Evolutionary conservation across 2,888 invertebrate species (phyloP), one percentile per base, ranked within the genome.

Genomic region (Apotomis betuletana): DNA sequence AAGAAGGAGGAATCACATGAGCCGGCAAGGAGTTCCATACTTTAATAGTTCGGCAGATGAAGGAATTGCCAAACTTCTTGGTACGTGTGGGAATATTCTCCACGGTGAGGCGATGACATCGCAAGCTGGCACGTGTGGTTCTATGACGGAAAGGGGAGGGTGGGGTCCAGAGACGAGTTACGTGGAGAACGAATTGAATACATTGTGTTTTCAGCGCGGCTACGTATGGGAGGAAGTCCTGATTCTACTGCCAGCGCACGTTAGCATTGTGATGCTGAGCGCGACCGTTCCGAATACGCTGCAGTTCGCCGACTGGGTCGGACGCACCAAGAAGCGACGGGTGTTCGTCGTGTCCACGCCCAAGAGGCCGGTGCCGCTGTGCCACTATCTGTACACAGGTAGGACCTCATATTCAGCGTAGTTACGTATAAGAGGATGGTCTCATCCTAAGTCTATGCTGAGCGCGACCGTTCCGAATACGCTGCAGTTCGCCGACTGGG

Each of bases 151-250:
- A n/a, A n/a, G n/a, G n/a, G n/a, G n/a, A n/a, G n/a, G n/a, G n/a
- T n/a, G n/a, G n/a, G n/a, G n/a, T n/a, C n/a, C 15, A 15, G 15
- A 15, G 5, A 41, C 41, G 41, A 41, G 41, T 41, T 41, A 6
- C 27, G 27, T 41, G 41, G 5, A 41, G 5, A 3, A 41, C 6
- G 6, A 41, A 0, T 5, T 41, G 5, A 5, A 41, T 6, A 6
- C 4, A 38, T 38, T 12, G 10, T 36, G n/a, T 75, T 78, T 74
- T 36, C 85, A 97, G 96, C 94, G 99, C 75, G 99, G 99, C 10
- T 98, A 99, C 83, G 99, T 99, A 0, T 99, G 99, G 99, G 99
- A 99, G 89, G 99, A 99, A 90, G 98, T 98, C 0, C 94, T 99
- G 4, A 99, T 99, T 80, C 95, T 99, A 85, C 90, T 99, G 67